Evolutionary conservation across 2,888 invertebrate genomes (phyloP).

Genomic region (Zootermopsis nevadensis): DNA sequence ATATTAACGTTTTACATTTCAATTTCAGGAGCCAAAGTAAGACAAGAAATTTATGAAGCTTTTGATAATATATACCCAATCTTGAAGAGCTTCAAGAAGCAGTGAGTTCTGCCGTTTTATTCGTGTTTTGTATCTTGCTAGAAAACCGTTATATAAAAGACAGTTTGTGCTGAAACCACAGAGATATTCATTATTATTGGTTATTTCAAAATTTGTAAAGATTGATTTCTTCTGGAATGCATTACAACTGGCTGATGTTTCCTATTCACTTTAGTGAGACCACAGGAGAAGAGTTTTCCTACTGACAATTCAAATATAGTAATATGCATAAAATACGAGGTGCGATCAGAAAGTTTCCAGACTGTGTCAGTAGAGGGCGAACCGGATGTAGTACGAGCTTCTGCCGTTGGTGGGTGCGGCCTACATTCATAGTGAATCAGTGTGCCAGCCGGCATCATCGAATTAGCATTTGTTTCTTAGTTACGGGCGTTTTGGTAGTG

Average conservation of each 20-base stretch:
- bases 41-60: constrained; percentile 74
- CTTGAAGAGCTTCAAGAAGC: constrained; percentile 72
- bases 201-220: neutral
- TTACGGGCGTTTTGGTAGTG: too few relatives aligned
- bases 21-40: constrained; percentile 70
- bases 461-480: too few relatives aligned
- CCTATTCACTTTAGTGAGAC: neutral
- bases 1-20: constrained; percentile 34
- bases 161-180: constrained; percentile 30
- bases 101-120: constrained; percentile 55
- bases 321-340: neutral
- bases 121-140: neutral
- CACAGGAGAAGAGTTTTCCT: neutral
- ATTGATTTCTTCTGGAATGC: neutral
- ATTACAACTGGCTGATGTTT: neutral
- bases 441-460: too few relatives aligned
- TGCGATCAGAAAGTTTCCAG: too few relatives aligned
- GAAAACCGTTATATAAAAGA: neutral
- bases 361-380: too few relatives aligned
- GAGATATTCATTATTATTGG: neutral
- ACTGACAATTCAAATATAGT: neutral
- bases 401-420: too few relatives aligned
- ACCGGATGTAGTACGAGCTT: too few relatives aligned
- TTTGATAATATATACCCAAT: constrained; percentile 76
- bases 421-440: too few relatives aligned